These are phyloP conservation scores for Agrochola lota DNA, from an alignment of 2,888 invertebrate genomes.

Conservation along the genomic window DNA sequence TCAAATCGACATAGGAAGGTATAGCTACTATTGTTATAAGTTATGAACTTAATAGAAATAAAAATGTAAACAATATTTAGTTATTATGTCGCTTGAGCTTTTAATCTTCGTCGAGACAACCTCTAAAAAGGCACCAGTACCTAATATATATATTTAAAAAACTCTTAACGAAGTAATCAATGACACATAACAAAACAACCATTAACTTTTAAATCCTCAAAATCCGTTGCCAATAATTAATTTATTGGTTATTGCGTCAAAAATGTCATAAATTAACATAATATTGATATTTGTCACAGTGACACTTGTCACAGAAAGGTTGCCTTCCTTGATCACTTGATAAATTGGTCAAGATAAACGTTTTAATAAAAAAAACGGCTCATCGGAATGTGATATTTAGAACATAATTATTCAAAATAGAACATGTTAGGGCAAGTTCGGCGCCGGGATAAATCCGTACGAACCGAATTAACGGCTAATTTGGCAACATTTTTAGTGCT, in stretches of 20 bases:
- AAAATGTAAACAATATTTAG: constrained; percentile 5
- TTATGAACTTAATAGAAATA: neutral
- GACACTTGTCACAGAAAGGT: constrained; percentile 62
- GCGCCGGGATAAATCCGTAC: neutral
- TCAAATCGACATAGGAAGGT: too few relatives aligned
- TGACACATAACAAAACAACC: constrained; percentile 24
- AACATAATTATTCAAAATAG: constrained; percentile 62
- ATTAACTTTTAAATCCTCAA: constrained; percentile 23
- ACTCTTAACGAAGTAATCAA: constrained; percentile 11
- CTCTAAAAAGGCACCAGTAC: constrained; percentile 22
- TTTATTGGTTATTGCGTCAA: constrained; percentile 62
- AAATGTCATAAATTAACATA: constrained; percentile 61
- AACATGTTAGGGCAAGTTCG: neutral
- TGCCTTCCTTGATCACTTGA: constrained; percentile 69
- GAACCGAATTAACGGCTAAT: neutral
- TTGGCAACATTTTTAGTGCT: neutral
- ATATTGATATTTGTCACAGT: constrained; percentile 50
- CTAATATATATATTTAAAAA: constrained; percentile 20
- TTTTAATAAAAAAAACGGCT: constrained; percentile 41
- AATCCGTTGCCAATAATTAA: constrained; percentile 45
- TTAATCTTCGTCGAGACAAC: constrained; percentile 24
- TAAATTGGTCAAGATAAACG: constrained; percentile 58
- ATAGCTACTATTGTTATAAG: too few relatives aligned
- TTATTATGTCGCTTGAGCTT: neutral
- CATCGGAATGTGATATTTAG: constrained; percentile 68